Percentiles rank a stretch among this genome's conserved stretches.
These are phyloP conservation scores for Tenualosa ilisha DNA, from an alignment of 2,797 vertebrate species.

Conservation along the genomic window DNA sequence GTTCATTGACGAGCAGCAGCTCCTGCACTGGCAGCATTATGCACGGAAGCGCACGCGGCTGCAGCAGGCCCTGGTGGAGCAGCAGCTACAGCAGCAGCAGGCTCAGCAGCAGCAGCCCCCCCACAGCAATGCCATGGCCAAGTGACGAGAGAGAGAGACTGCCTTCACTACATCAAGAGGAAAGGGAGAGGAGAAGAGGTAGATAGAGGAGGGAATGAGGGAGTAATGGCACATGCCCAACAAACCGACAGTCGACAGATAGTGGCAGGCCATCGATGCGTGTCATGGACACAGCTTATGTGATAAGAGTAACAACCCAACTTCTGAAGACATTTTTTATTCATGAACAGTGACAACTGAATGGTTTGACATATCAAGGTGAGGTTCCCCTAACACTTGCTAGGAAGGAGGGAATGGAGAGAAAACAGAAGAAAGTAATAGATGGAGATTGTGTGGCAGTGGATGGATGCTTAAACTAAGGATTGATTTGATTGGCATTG, in stretches of 20 bases:
- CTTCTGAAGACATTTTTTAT: background rate
- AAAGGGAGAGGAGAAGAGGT: background rate
- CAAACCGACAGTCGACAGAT: too few species aligned
- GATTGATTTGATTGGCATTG: background rate
- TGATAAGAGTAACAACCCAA: background rate
- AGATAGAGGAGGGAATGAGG: background rate
- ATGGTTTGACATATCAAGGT: background rate
- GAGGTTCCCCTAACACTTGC: background rate
- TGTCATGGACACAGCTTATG: too few species aligned
- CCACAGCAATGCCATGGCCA: slow-evolving; percentile 79
- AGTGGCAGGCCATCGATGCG: too few species aligned
- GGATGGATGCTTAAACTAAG: background rate
- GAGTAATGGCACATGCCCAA: background rate
- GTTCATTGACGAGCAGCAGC: slow-evolving; percentile 98
- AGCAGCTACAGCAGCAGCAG: slow-evolving; percentile 77
- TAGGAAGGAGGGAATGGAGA: background rate
- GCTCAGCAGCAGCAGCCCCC: slow-evolving; percentile 75
- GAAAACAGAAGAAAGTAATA: background rate
- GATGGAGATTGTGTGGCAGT: background rate
- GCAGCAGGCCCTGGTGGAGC: slow-evolving; percentile 93
- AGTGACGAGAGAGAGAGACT: slow-evolving; percentile 71
- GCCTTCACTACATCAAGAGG: background rate
- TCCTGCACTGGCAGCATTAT: slow-evolving; percentile 98
- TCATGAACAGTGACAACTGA: background rate
- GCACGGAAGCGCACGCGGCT: slow-evolving; percentile 90